Conservation (phyloP, 2,797 vertebrate species). For the Botia almorhae region DNA sequence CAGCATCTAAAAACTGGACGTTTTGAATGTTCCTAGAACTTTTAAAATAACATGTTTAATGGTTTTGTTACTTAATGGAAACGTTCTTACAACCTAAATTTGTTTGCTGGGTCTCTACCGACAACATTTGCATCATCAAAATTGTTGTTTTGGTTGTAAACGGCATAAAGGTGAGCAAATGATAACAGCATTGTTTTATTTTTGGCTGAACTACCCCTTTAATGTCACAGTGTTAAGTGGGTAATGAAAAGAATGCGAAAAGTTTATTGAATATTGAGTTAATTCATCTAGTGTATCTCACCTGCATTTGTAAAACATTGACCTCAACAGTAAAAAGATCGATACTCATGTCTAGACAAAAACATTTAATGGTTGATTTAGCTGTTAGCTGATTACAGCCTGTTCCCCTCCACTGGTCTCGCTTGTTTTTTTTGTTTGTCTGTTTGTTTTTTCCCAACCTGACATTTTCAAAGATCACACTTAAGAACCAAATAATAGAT, state of each 20-base stretch:
- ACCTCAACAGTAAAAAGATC: conserved; percentile 32
- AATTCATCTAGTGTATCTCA: conserved; percentile 32
- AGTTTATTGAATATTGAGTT: conserved; percentile 26
- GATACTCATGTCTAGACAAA: conserved; percentile 37
- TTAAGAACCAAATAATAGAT: conserved; percentile 3
- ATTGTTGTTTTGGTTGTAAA: neutral
- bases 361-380: conserved; percentile 58
- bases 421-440: conserved; percentile 14
- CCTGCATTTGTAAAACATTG: conserved; percentile 49
- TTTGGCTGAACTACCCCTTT: neutral
- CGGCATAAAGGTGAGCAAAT: neutral
- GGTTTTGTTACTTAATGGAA: too few species aligned
- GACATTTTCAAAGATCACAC: conserved; percentile 8
- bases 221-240: neutral
- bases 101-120: neutral
- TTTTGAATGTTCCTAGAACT: too few species aligned
- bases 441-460: conserved; percentile 8
- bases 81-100: too few species aligned
- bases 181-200: neutral
- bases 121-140: neutral
- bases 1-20: too few species aligned
- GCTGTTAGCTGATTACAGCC: conserved; percentile 30
- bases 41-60: too few species aligned
- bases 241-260: neutral
- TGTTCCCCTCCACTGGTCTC: neutral